Conservation (phyloP, 2,797 vertebrate species). For the Stomatorhinus walkeri region DNA sequence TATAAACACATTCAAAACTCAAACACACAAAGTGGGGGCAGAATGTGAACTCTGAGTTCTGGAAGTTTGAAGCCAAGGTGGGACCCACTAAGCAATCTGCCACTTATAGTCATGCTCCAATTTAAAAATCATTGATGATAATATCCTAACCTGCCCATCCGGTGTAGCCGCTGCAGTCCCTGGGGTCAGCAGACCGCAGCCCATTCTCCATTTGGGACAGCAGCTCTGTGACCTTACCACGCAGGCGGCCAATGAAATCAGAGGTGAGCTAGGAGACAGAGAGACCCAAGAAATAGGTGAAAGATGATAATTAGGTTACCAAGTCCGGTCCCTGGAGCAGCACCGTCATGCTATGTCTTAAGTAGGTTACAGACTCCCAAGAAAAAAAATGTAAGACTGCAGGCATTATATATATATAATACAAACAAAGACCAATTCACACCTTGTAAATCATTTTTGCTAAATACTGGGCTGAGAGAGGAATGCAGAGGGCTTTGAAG, state of each 20-base stretch:
- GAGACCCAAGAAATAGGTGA: background rate
- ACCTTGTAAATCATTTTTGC: background rate
- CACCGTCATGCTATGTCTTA: background rate
- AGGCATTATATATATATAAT: background rate
- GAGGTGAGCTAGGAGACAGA: conserved; percentile 65
- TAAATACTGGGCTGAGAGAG: conserved; percentile 18
- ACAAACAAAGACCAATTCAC: background rate
- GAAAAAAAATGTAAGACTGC: background rate
- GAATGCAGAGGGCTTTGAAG: conserved; percentile 30
- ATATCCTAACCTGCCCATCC: conserved; percentile 80
- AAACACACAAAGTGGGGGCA: background rate
- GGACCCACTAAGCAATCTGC: background rate
- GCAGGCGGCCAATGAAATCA: conserved; percentile 73
- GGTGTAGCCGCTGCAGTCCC: conserved; percentile 79
- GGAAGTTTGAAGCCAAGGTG: background rate
- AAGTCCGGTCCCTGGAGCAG: background rate
- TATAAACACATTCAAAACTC: background rate
- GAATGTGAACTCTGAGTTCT: background rate
- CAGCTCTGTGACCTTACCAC: conserved; percentile 77
- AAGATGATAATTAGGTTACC: background rate
- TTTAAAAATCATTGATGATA: background rate
- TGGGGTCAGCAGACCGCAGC: conserved; percentile 74
- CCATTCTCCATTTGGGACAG: conserved; percentile 82
- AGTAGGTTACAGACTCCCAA: background rate
- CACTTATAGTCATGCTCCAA: background rate